Percentiles rank a stretch among this genome's conserved stretches.
phyloP scores from a whole-genome alignment of 2,113 vertebrate genomes.

The Phaethon lepturus region DNA sequence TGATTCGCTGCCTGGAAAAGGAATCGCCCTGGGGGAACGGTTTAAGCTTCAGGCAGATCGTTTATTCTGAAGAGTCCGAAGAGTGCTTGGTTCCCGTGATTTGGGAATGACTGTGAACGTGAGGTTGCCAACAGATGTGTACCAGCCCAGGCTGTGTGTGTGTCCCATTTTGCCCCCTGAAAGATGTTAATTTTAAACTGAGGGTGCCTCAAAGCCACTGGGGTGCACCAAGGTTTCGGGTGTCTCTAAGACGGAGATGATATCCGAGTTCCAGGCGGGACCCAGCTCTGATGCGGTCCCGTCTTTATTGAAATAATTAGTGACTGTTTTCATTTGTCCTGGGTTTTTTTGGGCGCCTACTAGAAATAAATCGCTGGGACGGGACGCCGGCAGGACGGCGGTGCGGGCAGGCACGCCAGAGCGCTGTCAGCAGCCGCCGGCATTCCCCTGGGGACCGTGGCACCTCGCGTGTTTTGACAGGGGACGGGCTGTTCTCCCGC shows the following conservation, averaged over 20 bases:
- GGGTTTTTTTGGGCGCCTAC: neutral
- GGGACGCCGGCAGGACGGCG: neutral
- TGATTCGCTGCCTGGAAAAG: neutral
- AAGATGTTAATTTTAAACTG: neutral
- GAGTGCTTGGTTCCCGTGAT: neutral
- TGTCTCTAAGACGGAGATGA: neutral
- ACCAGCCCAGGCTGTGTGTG: neutral
- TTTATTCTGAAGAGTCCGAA: neutral
- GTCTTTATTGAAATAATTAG: neutral
- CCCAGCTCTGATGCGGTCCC: neutral
- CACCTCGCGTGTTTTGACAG: slow-evolving; percentile 68
- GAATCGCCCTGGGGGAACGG: neutral
- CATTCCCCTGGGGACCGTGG: neutral
- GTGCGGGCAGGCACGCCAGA: neutral
- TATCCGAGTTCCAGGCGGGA: neutral
- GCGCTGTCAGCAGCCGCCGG: neutral
- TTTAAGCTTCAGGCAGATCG: neutral
- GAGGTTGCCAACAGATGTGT: neutral
- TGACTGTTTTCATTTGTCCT: neutral
- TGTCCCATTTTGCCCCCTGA: neutral
- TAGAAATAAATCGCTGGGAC: accelerated
- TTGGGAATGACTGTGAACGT: neutral
- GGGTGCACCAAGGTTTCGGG: neutral
- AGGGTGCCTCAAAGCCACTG: neutral
- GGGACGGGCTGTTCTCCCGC: slow-evolving; percentile 47